These are phyloP conservation scores for Lanistes nyassanus DNA, from an alignment of 1,140 invertebrate genomes.

Conservation along the genomic window DNA sequence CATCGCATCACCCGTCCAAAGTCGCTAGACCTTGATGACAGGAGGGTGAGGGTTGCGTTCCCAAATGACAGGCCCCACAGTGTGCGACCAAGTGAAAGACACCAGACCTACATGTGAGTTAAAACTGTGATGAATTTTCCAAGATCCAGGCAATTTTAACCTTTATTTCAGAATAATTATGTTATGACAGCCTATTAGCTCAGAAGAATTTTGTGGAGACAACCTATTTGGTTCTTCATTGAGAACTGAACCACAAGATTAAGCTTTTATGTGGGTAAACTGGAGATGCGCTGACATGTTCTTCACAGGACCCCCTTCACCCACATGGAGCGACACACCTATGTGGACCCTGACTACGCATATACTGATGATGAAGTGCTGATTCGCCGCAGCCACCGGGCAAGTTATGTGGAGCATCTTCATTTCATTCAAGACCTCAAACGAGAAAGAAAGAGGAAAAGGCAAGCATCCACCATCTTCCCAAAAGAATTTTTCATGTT, in stretches of 20 bases:
- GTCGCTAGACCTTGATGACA: constrained; percentile 33
- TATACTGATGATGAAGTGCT: constrained; percentile 56
- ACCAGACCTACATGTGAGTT: constrained; percentile 62
- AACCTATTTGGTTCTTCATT: no score
- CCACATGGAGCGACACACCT: constrained; percentile 56
- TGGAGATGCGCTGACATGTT: no score
- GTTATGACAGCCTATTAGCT: no score
- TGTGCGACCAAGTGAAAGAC: constrained; percentile 57
- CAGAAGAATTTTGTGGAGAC: no score
- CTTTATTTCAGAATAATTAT: no score
- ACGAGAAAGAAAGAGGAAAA: constrained; percentile 47
- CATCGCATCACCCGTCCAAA: constrained; percentile 42
- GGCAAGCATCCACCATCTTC: constrained; percentile 31
- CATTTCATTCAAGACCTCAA: constrained; percentile 54
- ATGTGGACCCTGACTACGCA: constrained; percentile 65
- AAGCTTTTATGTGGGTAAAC: no score
- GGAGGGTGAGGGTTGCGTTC: constrained; percentile 57
- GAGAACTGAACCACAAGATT: no score
- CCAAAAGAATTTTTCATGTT: no score
- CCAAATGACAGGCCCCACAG: constrained; percentile 66
- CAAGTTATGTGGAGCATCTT: constrained; percentile 55
- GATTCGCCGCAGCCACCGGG: constrained; percentile 45
- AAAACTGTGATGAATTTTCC: not conserved
- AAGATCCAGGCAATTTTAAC: no score
- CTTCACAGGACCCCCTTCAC: constrained; percentile 63